Base-by-base conservation (phyloP, 1,140 invertebrate genomes). In the Lethrus apterus region DNA sequence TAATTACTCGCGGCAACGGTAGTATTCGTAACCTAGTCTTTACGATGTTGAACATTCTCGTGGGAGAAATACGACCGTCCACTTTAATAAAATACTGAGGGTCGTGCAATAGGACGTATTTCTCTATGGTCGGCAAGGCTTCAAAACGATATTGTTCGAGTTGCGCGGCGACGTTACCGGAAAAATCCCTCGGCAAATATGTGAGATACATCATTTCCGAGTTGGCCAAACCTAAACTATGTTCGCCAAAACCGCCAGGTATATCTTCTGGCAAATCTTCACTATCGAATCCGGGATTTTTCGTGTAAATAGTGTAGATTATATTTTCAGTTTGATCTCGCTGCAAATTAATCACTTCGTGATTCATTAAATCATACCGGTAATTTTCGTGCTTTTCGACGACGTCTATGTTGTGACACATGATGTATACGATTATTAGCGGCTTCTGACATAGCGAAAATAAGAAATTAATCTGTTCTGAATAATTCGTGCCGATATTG, bases 61-160 rank as follows among this genome's bases (percentile, higher is more conserved):
- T 50, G 7, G 59, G 48, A 5, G 66, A 52, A 3, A 56, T 60
- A 30, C 76, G 62, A 1, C 71, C 76, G 58, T 80, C 76, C 44
- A 79, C 48, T 59, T 70, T 70, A 14, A 79, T 63, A 24, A 77
- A 67, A 54, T 63, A 62, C 44, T 74, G 67, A 2, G 73, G 70
- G 53, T 75, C 62, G 57, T 70, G 70, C 4, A 63, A 54, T 19
- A 73, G 57, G 24, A 78, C 51, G 54, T 69, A 60, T 23, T 67
- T 64, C 42, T 78, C 70, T 14, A 78, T 63, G 35, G 55, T 61
- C 8, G 70, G 59, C 11, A 63, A 36, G 1, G 70, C 60, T 11
- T 59, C 42, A 8, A 56, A 55, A 51, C 65, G 65, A 54, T 68
- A 75, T 45, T 67, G 66, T 49, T 70, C 71, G 15, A 74, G 52